Evolutionary conservation across 2,797 vertebrate species (phyloP).

Genomic region (Lacerta agilis): DNA sequence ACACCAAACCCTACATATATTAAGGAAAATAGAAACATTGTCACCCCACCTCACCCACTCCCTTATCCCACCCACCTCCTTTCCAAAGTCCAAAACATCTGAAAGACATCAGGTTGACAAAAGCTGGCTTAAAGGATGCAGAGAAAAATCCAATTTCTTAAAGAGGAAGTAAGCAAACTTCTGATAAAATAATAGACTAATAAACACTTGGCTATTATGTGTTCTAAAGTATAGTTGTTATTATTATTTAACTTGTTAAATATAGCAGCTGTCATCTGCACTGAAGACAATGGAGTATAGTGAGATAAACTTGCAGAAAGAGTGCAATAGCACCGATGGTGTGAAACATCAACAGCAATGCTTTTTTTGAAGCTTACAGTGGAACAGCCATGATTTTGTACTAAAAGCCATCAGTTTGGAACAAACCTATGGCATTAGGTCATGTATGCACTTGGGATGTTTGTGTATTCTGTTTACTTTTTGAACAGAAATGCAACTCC

Average conservation of each 20-base stretch:
- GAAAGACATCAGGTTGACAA: too few relatives aligned
- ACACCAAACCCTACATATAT: too few relatives aligned
- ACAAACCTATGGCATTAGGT: neutral
- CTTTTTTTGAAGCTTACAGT: neutral
- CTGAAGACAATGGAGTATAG: neutral
- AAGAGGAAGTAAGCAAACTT: constrained; percentile 36
- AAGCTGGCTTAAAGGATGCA: constrained; percentile 8
- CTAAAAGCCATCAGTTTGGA: too few relatives aligned
- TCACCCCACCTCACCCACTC: too few relatives aligned
- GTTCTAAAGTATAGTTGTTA: too few relatives aligned
- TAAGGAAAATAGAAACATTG: too few relatives aligned
- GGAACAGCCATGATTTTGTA: neutral
- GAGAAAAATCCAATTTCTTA: constrained; percentile 41
- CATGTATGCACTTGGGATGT: neutral
- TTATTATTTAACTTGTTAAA: too few relatives aligned
- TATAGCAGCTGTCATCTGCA: neutral
- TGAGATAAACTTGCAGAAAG: neutral
- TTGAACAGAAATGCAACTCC: neutral
- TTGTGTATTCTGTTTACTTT: neutral
- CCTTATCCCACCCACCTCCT: too few relatives aligned
- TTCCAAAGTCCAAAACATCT: too few relatives aligned
- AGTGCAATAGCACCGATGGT: neutral
- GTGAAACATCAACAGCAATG: neutral
- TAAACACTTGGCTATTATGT: constrained; percentile 29
- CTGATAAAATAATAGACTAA: constrained; percentile 36